Base-by-base conservation (phyloP, 2,797 vertebrate species). In the Arctocebus calabarensis region DNA sequence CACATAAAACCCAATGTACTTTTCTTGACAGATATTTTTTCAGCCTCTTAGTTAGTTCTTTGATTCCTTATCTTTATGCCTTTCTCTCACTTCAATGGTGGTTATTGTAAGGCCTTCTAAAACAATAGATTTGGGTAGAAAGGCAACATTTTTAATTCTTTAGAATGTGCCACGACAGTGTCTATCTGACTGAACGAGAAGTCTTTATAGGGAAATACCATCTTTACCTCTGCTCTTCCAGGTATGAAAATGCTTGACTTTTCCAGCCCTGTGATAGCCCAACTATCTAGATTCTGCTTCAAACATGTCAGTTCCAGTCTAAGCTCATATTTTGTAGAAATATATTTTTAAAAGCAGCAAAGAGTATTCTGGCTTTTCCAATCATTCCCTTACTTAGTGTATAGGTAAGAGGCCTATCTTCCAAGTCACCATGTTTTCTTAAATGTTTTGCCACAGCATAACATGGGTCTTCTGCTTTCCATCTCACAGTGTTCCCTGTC, bases 341-440 rank as follows among this genome's bases (percentile, higher is more conserved):
- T 17, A 82, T 64, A 22, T 89, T 92, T 94, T 43, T 74, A 82
- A 89, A 82, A 88, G 70, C 37, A 85, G 32, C 48, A 84, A 85
- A 57, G 40, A 71, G 55, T 66, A 43, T 70, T 87, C 61, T 20
- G 14, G 6, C n/a, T 85, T 75, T 83, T 73, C 71, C 5, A 61
- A 32, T 86, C 7, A 17, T 59, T 52, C 55, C 57, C 32, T 92
- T 61, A 48, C 7, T n/a, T 81, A 43, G 2, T 2, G 6, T 27
- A 9, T 5, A 61, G 11, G 13, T 37, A 40, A 34, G 37, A 59
- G 59, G 27, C 64, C 73, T 48, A 0, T 22, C 48, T 84, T 70
- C 32, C 34, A 45, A 25, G 4, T 43, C 73, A 45, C 1, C 17
- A 27, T 9, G 0, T 82, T 84, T 90, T 48, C 40, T 11, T 9